Evolutionary conservation across 1,140 invertebrate genomes (phyloP).

Genomic region (Cydia fagiglandana): DNA sequence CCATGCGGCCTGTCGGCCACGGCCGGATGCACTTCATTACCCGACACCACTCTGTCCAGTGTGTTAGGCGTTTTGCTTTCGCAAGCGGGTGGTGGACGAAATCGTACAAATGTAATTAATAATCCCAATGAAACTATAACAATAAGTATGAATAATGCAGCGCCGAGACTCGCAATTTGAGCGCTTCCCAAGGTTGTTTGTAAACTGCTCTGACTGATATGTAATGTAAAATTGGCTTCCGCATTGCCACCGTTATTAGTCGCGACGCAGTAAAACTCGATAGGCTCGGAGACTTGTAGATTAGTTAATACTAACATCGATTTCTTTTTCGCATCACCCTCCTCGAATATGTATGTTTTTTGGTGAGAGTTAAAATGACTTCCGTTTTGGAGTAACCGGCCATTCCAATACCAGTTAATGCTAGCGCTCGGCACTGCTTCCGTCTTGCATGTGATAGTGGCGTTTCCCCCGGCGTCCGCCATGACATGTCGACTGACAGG

Average conservation of each 20-base stretch:
- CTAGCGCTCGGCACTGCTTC: conserved; percentile 89
- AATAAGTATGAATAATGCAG: conserved; percentile 88
- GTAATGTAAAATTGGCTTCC: conserved; percentile 94
- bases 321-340: conserved; percentile 85
- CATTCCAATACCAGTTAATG: conserved; percentile 94
- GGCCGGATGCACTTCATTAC: conserved; percentile 79
- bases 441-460: conserved; percentile 89
- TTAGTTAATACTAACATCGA: conserved; percentile 91
- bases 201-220: conserved; percentile 88
- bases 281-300: conserved; percentile 92
- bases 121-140: conserved; percentile 87
- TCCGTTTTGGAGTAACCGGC: conserved; percentile 88
- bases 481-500: conserved; percentile 88
- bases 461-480: conserved; percentile 89
- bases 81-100: conserved; percentile 84
- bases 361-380: conserved; percentile 90
- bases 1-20: conserved; percentile 76
- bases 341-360: conserved; percentile 88
- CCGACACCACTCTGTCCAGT: conserved; percentile 84
- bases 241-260: conserved; percentile 94
- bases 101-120: conserved; percentile 85
- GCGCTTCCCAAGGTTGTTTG: conserved; percentile 90
- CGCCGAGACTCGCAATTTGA: conserved; percentile 91
- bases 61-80: conserved; percentile 88
- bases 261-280: conserved; percentile 94